Evolutionary conservation across 2,797 vertebrate species (phyloP).

Genomic region (Luscinia megarhynchos): DNA sequence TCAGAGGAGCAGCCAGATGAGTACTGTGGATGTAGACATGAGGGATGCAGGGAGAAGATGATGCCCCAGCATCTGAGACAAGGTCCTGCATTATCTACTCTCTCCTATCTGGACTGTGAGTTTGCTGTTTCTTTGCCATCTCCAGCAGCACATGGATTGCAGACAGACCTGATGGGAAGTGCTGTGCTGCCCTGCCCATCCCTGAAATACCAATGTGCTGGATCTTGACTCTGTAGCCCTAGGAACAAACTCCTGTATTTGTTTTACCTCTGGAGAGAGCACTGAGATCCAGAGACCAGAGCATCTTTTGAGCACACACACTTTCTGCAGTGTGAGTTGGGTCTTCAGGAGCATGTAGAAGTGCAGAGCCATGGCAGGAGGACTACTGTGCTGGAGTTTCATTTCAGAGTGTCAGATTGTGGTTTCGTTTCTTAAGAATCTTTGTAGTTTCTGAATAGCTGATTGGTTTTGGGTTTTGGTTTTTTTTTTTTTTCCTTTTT

Average conservation of each 20-base stretch:
- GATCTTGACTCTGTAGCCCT: background rate
- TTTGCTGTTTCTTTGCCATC: background rate
- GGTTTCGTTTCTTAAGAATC: constrained; percentile 7
- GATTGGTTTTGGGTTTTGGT: background rate
- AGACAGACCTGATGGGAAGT: background rate
- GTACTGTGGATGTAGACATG: background rate
- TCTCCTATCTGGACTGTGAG: background rate
- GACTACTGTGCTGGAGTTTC: background rate
- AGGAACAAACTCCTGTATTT: background rate
- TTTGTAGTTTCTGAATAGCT: background rate
- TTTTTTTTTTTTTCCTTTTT: too few species aligned
- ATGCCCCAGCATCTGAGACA: background rate
- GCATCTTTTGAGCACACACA: background rate
- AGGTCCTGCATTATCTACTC: background rate
- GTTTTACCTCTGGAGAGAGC: background rate
- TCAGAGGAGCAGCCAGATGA: background rate
- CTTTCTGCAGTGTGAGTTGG: background rate
- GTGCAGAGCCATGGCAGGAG: background rate
- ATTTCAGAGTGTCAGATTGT: background rate
- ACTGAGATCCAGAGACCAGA: background rate
- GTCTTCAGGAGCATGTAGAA: background rate
- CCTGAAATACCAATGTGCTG: background rate
- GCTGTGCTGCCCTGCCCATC: background rate
- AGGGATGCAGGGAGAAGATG: background rate
- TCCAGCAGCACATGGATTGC: background rate